Percentiles rank a stretch among this genome's conserved stretches.
These are phyloP conservation scores for Buphagus erythrorhynchus DNA, from an alignment of 2,797 vertebrate species.

Conservation along the genomic window DNA sequence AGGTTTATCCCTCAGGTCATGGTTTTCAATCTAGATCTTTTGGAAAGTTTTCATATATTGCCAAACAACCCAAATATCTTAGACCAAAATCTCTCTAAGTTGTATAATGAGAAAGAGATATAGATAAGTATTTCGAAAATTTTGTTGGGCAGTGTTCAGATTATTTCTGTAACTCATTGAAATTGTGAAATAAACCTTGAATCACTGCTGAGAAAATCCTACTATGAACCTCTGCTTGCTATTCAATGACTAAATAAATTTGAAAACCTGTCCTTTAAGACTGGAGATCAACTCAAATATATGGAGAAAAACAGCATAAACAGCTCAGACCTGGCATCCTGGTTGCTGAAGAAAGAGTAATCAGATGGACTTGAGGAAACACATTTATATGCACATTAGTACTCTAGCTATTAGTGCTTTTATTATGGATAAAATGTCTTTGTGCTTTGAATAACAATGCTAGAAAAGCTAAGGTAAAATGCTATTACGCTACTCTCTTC, in stretches of 20 bases:
- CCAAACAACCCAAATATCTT: background rate
- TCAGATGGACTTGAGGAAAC: background rate
- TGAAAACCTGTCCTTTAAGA: background rate
- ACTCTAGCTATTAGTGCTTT: background rate
- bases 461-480: background rate
- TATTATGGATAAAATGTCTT: background rate
- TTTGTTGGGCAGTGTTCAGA: background rate
- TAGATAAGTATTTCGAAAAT: background rate
- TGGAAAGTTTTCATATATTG: background rate
- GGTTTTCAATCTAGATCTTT: background rate
- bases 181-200: background rate
- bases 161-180: background rate
- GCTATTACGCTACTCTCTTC: background rate
- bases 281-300: background rate
- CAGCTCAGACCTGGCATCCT: background rate
- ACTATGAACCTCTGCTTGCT: background rate
- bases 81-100: background rate
- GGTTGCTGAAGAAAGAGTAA: background rate
- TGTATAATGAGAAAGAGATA: background rate
- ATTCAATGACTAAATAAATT: background rate
- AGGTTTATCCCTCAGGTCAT: background rate
- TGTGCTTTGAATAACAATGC: background rate
- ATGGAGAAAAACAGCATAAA: background rate
- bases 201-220: background rate
- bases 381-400: background rate